Conservation (phyloP, 2,797 vertebrate species). For the Fringilla coelebs region DNA sequence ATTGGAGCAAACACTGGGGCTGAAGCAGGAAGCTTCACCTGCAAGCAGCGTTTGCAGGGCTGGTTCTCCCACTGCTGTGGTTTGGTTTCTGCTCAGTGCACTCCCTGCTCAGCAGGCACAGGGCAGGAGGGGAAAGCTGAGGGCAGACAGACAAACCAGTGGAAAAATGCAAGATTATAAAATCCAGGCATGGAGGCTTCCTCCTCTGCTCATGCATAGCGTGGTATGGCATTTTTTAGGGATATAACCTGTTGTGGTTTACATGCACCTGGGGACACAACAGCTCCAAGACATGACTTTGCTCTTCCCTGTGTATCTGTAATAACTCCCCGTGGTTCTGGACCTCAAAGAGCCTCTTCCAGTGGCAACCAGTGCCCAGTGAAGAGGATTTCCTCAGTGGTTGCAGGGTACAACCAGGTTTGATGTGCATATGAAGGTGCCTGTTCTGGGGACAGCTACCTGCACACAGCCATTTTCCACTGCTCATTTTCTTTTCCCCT, state of each 20-base stretch:
- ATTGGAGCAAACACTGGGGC: background rate
- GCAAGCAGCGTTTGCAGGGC: background rate
- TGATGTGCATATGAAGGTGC: background rate
- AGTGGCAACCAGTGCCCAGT: background rate
- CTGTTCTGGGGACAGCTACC: conserved; percentile 29
- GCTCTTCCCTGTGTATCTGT: background rate
- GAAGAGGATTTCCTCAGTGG: background rate
- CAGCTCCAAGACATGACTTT: background rate
- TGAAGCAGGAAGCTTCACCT: background rate
- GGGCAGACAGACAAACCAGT: rapidly evolving
- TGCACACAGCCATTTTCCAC: conserved; percentile 5
- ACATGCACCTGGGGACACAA: background rate
- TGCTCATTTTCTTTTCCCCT: background rate
- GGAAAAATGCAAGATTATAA: background rate
- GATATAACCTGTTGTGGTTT: background rate
- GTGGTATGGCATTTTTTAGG: background rate
- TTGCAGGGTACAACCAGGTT: background rate
- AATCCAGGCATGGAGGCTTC: background rate
- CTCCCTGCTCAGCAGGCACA: background rate
- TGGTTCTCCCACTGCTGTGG: background rate
- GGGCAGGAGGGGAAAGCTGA: background rate
- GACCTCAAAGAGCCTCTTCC: background rate
- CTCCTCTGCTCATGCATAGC: background rate
- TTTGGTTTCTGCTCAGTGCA: background rate
- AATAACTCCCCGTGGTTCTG: background rate